phyloP scores from a whole-genome alignment of 2,888 invertebrate species.

The Embidobia sp. region DNA sequence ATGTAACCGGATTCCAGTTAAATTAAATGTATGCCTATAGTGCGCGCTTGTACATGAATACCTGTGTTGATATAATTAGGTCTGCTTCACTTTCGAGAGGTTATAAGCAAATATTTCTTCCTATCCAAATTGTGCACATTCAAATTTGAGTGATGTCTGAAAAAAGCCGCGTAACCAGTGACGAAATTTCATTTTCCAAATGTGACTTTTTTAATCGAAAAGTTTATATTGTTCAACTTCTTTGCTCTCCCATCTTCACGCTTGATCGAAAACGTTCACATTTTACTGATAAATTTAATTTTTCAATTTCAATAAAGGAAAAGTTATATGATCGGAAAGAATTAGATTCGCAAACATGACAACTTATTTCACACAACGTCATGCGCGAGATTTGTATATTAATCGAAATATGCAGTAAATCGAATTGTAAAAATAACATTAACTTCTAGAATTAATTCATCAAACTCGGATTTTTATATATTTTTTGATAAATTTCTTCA shows the following conservation, averaged over 20 bases:
- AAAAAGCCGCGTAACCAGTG: background rate
- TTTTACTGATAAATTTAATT: conserved; percentile 15
- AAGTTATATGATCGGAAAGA: conserved; percentile 7
- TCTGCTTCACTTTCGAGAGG: too few species aligned
- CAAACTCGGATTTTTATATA: too few species aligned
- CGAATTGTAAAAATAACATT: too few species aligned
- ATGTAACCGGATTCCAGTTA: too few species aligned
- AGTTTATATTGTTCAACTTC: conserved; percentile 16
- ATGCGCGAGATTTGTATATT: background rate
- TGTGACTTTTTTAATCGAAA: conserved; percentile 6
- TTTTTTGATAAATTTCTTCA: too few species aligned
- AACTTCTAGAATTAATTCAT: too few species aligned
- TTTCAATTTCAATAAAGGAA: conserved; percentile 17
- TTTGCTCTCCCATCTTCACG: background rate
- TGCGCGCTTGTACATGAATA: too few species aligned
- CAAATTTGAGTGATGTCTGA: background rate
- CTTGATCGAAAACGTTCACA: conserved; percentile 2
- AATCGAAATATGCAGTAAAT: too few species aligned
- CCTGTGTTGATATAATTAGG: too few species aligned
- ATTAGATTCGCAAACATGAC: conserved; percentile 20
- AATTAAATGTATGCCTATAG: too few species aligned
- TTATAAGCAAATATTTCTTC: too few species aligned
- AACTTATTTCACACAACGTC: background rate
- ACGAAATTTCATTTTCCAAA: conserved; percentile 1
- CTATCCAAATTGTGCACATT: too few species aligned